phyloP scores from a whole-genome alignment of 1,140 invertebrate genomes.

The Papilio aristodemus region DNA sequence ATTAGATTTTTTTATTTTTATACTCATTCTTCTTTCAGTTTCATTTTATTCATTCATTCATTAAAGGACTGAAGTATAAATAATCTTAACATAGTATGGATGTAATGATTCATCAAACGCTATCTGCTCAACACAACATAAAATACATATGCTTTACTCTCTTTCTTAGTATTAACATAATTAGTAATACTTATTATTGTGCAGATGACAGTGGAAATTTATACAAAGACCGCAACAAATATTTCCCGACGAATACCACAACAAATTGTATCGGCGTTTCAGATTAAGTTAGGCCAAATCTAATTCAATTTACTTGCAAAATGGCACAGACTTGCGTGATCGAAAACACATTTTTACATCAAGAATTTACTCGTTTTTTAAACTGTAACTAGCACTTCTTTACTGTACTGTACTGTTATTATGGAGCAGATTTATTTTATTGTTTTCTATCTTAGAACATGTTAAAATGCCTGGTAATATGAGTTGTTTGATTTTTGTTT shows the following conservation, averaged over 20 bases:
- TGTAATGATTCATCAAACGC: too few relatives aligned
- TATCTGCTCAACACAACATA: too few relatives aligned
- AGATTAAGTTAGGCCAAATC: conserved; percentile 1
- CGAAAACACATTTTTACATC: conserved; percentile 7
- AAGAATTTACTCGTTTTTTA: not conserved
- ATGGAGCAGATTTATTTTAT: not conserved
- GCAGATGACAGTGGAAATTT: not conserved
- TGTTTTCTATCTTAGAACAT: not conserved
- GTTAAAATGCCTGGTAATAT: not conserved
- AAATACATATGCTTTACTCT: too few relatives aligned
- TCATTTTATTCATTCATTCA: too few relatives aligned
- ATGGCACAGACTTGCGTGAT: not conserved
- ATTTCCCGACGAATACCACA: not conserved
- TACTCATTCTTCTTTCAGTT: too few relatives aligned
- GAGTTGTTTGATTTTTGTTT: not conserved
- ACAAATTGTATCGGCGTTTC: conserved; percentile 24
- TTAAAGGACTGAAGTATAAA: too few relatives aligned
- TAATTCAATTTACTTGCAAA: conserved; percentile 4
- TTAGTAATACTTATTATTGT: not conserved
- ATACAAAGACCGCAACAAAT: not conserved
- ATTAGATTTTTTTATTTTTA: too few relatives aligned
- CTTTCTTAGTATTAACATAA: too few relatives aligned
- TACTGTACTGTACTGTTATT: too few relatives aligned
- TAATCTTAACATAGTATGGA: too few relatives aligned
- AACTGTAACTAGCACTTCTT: too few relatives aligned